phyloP scores from a whole-genome alignment of 2,797 vertebrate species.

The Setipinna tenuifilis region DNA sequence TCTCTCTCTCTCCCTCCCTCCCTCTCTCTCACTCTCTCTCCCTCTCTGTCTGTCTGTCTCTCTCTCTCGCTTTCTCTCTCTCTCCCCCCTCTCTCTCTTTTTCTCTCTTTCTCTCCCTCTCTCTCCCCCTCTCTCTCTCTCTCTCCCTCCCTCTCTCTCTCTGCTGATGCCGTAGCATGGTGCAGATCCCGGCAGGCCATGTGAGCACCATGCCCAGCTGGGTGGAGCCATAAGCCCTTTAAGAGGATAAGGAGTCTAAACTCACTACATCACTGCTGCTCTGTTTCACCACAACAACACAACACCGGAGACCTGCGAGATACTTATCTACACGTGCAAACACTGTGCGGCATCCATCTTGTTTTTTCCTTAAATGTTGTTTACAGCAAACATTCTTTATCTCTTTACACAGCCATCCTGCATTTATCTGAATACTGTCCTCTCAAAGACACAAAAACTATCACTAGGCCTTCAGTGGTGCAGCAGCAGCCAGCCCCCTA shows the following conservation, averaged over 20 bases:
- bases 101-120: too few relatives aligned
- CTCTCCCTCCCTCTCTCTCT: not conserved
- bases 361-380: not conserved
- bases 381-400: not conserved
- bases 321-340: not conserved
- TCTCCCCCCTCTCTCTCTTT: too few relatives aligned
- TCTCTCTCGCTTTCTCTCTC: too few relatives aligned
- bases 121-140: too few relatives aligned
- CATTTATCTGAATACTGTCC: not conserved
- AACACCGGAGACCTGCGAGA: not conserved
- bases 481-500: not conserved
- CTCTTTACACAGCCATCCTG: not conserved
- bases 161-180: not conserved
- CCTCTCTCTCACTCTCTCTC: too few relatives aligned
- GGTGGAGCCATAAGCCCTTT: conserved; percentile 5
- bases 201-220: not conserved
- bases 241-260: conserved; percentile 22
- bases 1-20: too few relatives aligned
- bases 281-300: not conserved
- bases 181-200: not conserved
- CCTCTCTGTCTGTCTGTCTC: too few relatives aligned
- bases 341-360: not conserved
- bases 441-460: not conserved
- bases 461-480: not conserved
- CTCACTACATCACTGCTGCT: not conserved